A percentile compares a stretch with the other conserved stretches of the same genome.
Conservation (phyloP, 1,140 invertebrate species). For the Acarapis woodi region DNA sequence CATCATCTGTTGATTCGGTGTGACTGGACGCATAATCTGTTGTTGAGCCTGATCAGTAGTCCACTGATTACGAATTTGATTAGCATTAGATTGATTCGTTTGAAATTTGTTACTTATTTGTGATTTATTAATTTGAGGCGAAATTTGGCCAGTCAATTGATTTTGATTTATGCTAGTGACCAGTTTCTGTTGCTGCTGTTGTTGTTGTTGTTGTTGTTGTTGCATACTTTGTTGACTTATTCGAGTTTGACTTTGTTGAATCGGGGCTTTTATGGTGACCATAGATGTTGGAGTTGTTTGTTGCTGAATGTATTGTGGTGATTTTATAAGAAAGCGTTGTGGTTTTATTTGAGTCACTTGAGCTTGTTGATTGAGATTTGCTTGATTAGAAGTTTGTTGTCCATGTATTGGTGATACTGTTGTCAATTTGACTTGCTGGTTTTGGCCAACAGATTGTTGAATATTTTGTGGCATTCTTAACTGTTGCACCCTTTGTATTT, state of each 20-base stretch:
- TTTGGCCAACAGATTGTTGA: no score
- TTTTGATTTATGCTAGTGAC: conserved; percentile 16
- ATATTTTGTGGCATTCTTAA: no score
- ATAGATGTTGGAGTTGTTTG: not conserved
- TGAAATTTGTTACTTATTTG: conserved; percentile 1
- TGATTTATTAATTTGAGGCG: not conserved
- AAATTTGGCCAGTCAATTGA: not conserved
- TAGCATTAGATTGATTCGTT: not conserved
- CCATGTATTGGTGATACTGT: no score
- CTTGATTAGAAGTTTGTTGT: no score
- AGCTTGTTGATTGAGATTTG: no score
- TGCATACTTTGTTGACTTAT: conserved; percentile 3
- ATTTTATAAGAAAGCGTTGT: conserved; percentile 16
- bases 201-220: conserved; percentile 5
- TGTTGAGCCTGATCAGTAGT: not conserved
- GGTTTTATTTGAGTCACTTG: conserved; percentile 28
- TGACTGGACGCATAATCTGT: not conserved
- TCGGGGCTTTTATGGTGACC: not conserved
- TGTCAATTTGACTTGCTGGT: no score
- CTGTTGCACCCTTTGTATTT: no score
- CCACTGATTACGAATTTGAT: not conserved
- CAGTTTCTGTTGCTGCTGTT: conserved; percentile 20
- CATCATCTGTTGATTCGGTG: not conserved
- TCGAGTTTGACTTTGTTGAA: not conserved
- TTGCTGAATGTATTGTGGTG: conserved; percentile 9